phyloP scores from a whole-genome alignment of 2,113 vertebrate species.

The Petroica traversi region DNA sequence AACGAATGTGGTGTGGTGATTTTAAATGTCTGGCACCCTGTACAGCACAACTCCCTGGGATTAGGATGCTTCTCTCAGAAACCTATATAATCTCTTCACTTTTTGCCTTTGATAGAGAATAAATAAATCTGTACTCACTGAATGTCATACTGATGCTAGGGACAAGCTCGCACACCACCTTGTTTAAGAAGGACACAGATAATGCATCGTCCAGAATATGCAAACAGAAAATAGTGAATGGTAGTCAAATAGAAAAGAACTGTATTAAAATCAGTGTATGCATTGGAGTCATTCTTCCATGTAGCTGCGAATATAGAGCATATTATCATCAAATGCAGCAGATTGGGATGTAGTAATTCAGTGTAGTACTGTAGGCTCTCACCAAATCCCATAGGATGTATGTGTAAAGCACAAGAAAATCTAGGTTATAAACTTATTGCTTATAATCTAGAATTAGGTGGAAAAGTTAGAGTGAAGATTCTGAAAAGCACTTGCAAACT shows the following conservation, averaged over 20 bases:
- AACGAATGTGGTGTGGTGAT: background rate
- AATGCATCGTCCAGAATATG: background rate
- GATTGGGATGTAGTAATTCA: background rate
- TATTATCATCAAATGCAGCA: background rate
- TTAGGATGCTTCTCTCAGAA: constrained; percentile 11
- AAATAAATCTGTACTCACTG: constrained; percentile 9
- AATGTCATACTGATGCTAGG: background rate
- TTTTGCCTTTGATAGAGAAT: constrained; percentile 39
- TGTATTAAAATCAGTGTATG: background rate
- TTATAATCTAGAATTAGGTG: background rate
- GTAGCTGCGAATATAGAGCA: background rate
- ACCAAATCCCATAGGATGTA: background rate
- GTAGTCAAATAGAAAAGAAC: background rate
- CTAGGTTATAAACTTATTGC: background rate
- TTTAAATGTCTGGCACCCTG: background rate
- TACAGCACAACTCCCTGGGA: background rate
- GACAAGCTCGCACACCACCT: background rate
- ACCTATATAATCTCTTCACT: constrained; percentile 14
- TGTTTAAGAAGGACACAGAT: background rate
- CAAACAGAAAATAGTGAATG: background rate
- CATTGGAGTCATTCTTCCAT: background rate
- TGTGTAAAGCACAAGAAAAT: constrained; percentile 62
- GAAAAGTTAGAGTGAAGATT: background rate
- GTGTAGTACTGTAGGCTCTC: background rate
- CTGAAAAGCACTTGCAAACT: constrained; percentile 19